Percentiles rank a stretch among this genome's conserved stretches.
These are phyloP conservation scores for Platalea minor DNA, from an alignment of 2,797 vertebrate species.

Conservation along the genomic window DNA sequence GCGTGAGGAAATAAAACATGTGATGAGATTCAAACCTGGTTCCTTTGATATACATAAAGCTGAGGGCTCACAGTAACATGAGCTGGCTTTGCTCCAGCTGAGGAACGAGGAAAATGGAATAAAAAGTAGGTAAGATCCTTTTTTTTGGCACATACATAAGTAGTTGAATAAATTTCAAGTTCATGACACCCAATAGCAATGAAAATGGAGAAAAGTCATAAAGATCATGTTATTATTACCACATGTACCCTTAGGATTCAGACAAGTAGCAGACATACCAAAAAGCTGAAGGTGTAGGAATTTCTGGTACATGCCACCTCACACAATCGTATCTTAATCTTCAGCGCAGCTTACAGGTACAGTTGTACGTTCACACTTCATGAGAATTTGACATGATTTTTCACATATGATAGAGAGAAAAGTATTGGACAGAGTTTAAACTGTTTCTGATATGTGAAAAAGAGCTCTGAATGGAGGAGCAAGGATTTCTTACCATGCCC, in stretches of 20 bases:
- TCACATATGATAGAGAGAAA: not conserved
- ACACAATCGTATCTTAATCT: not conserved
- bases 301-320: not conserved
- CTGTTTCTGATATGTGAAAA: not conserved
- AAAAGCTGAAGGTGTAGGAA: not conserved
- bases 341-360: not conserved
- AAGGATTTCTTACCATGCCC: not conserved
- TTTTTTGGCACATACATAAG: not conserved
- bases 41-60: not conserved
- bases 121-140: not conserved
- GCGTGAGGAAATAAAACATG: not conserved
- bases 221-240: not conserved
- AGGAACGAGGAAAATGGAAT: not conserved
- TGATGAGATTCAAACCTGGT: not conserved
- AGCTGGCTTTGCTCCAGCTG: slow-evolving; percentile 2
- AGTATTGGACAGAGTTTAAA: not conserved
- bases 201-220: slow-evolving; percentile 10
- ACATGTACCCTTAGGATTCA: not conserved
- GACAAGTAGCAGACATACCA: not conserved
- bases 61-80: not conserved
- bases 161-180: slow-evolving; percentile 22
- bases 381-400: not conserved
- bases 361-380: not conserved
- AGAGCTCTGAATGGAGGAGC: not conserved
- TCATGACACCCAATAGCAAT: not conserved